Conservation (phyloP, 2,888 invertebrate genomes). For the Onthophagus sagittarius region DNA sequence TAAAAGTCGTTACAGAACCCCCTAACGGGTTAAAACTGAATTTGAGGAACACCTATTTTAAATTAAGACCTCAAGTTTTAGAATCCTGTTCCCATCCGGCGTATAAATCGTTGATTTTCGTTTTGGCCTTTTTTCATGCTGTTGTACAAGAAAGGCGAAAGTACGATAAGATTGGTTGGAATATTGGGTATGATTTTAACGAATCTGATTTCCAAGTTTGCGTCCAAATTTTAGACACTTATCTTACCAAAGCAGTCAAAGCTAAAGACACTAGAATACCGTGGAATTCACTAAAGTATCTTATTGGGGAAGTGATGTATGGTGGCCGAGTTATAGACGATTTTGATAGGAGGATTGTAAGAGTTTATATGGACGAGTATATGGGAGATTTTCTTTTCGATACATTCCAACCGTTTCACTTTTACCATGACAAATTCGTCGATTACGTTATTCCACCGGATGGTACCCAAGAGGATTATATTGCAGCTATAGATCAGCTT, state of each 20-base stretch:
- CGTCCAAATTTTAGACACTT: constrained; percentile 79
- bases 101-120: constrained; percentile 81
- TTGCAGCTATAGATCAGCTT: constrained; percentile 74
- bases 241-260: constrained; percentile 67
- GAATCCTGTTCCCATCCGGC: constrained; percentile 70
- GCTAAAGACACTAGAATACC: constrained; percentile 65
- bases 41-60: constrained; percentile 82
- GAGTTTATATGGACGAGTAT: constrained; percentile 90
- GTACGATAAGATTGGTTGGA: constrained; percentile 94
- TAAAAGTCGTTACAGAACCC: constrained; percentile 84
- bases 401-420: constrained; percentile 86
- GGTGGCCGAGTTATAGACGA: constrained; percentile 91
- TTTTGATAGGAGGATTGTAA: constrained; percentile 81
- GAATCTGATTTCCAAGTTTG: constrained; percentile 90
- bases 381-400: constrained; percentile 93
- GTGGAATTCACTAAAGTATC: constrained; percentile 87
- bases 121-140: constrained; percentile 89
- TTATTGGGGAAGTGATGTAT: constrained; percentile 95
- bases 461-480: constrained; percentile 64
- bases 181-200: constrained; percentile 89
- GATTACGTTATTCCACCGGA: constrained; percentile 77
- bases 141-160: constrained; percentile 89
- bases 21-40: constrained; percentile 89
- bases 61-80: constrained; percentile 71
- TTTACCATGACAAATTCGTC: constrained; percentile 69